Base-by-base conservation (phyloP, 2,888 invertebrate species). In the Hipparchia semele region DNA sequence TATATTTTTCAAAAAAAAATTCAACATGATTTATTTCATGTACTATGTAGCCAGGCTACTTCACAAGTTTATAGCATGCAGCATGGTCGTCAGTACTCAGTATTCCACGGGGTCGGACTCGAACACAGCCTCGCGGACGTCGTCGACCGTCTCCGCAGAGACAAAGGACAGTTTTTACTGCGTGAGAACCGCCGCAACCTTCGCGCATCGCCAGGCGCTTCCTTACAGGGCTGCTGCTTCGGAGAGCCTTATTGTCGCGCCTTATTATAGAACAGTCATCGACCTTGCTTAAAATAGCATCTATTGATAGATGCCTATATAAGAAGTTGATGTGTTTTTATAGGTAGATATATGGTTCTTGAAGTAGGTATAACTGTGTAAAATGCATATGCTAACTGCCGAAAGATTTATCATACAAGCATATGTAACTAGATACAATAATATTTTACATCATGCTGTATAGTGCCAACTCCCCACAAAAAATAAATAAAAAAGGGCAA, bases 141-240 rank as follows among this genome's bases (percentile, higher is more conserved):
- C 75, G 73, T 71, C 76, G 72, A 71, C 71, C 77, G 79, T 69
- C 76, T 72, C 73, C 75, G 76, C 70, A 74, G 73, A 82, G 75
- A 84, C 87, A 88, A 87, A 87, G 86, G 86, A 87, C 87, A 84
- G 81, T 85, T 82, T 82, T 84, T 82, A 80, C 79, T 75, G 71
- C 86, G 89, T 89, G 89, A 82, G 88, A 88, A 89, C 77, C 78
- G 77, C 77, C 77, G 61, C 75, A 82, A 81, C 86, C 87, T 87
- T 86, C 84, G 82, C 79, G 77, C 81, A 80, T 82, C 80, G 81
- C 65, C 71, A 70, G 73, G 70, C 78, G 77, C 81, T 79, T 82
- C 82, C 80, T 80, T 77, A 61, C 73, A 78, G 77, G 75, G 77
- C 61, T 76, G 74, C 68, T 51, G 6, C 39, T 5, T 39, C 33